A percentile compares a stretch with the other conserved stretches of the same genome.
Conservation (phyloP, 1,140 invertebrate genomes). For the Sinella curviseta region DNA sequence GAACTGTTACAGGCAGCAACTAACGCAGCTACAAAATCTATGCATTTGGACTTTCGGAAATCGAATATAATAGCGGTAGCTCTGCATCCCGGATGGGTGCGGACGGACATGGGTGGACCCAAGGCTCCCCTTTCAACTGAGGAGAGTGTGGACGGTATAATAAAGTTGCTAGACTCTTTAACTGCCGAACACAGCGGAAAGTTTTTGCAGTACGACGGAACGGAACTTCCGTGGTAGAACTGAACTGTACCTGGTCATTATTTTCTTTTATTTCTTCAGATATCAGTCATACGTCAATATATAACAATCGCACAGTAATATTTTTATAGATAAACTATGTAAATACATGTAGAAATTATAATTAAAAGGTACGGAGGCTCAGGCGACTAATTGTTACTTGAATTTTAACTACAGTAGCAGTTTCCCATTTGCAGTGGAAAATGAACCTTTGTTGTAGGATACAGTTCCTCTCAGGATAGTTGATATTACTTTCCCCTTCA, state of each 20-base stretch:
- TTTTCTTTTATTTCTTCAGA: no score
- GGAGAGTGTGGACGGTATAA: slow-evolving; percentile 65
- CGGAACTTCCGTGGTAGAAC: slow-evolving; percentile 69
- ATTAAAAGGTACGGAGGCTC: no score
- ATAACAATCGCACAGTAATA: background rate
- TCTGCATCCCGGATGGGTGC: slow-evolving; percentile 88
- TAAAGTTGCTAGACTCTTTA: slow-evolving; percentile 65
- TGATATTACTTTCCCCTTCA: slow-evolving; percentile 62
- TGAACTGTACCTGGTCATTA: no score
- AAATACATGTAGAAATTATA: no score
- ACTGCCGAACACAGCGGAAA: slow-evolving; percentile 68
- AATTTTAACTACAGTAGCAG: slow-evolving; percentile 27
- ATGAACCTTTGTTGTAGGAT: slow-evolving; percentile 49
- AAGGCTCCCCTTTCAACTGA: slow-evolving; percentile 72
- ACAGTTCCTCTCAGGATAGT: slow-evolving; percentile 63
- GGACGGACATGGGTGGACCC: slow-evolving; percentile 79
- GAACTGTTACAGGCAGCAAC: slow-evolving; percentile 68
- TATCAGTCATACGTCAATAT: no score
- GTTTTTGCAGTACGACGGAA: slow-evolving; percentile 76
- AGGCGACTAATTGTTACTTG: no score
- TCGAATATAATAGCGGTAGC: slow-evolving; percentile 72
- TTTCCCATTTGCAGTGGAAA: slow-evolving; percentile 54
- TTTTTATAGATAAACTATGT: background rate
- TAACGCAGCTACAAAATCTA: slow-evolving; percentile 81
- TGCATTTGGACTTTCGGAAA: slow-evolving; percentile 76